Conservation (phyloP, 2,113 vertebrate genomes). For the Tragulus kanchil region DNA sequence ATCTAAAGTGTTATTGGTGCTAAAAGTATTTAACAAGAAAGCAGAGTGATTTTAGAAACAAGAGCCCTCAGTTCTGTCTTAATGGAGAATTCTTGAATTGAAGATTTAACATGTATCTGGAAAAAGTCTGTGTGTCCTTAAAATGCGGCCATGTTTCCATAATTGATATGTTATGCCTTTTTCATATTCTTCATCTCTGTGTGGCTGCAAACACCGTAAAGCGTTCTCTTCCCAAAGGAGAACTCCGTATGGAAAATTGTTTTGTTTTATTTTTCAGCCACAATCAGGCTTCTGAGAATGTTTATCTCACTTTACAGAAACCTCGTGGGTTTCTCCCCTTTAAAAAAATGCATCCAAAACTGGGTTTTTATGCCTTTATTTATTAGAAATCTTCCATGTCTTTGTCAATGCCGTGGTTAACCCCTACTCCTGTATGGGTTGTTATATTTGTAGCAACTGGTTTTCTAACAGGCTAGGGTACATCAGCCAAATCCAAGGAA, state of each 20-base stretch:
- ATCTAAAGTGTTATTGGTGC: neutral
- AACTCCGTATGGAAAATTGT: neutral
- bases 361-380: too few relatives aligned
- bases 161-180: slow-evolving; percentile 22
- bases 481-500: neutral
- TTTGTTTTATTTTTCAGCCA: neutral
- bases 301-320: slow-evolving; percentile 71
- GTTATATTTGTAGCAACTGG: neutral
- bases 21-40: slow-evolving; percentile 8
- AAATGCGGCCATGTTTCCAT: slow-evolving; percentile 37
- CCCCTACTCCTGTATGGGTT: neutral
- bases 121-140: slow-evolving; percentile 49
- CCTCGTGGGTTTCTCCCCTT: too few relatives aligned
- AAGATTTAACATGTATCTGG: slow-evolving; percentile 1
- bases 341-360: too few relatives aligned
- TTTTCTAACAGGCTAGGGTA: neutral
- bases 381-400: neutral
- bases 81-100: neutral
- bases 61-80: neutral
- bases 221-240: slow-evolving; percentile 9
- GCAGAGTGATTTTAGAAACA: slow-evolving; percentile 17
- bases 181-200: slow-evolving; percentile 40
- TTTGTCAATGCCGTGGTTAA: neutral
- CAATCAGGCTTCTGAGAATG: slow-evolving; percentile 53
- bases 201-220: slow-evolving; percentile 48